Conservation (phyloP, 2,888 invertebrate genomes). For the Oscheius myriophilus region DNA sequence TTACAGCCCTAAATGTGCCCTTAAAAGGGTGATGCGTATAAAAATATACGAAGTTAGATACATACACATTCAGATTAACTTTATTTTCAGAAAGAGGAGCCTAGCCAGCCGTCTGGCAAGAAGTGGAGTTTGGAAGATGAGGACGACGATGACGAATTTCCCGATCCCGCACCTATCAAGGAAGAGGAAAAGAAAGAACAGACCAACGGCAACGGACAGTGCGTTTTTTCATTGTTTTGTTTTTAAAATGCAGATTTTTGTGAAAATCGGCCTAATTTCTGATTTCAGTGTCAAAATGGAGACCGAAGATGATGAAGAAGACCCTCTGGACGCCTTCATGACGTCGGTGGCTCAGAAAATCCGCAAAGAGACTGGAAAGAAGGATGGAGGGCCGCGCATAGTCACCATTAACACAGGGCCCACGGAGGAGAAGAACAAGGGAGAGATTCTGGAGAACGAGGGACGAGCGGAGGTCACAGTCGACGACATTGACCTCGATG, state of each 20-base stretch:
- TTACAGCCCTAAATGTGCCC: no score
- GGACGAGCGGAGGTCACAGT: conserved; percentile 83
- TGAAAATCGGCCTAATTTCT: background rate
- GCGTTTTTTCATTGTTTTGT: background rate
- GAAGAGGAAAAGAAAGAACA: conserved; percentile 38
- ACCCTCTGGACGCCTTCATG: conserved; percentile 98
- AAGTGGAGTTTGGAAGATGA: conserved; percentile 95
- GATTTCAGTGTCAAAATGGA: conserved; percentile 31
- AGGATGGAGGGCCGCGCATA: conserved; percentile 12
- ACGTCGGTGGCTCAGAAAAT: conserved; percentile 66
- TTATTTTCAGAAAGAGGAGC: conserved; percentile 6
- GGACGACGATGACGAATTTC: conserved; percentile 71
- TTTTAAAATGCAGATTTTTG: background rate
- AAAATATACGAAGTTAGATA: background rate
- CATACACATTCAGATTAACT: background rate
- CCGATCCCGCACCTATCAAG: conserved; percentile 2
- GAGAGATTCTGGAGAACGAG: conserved; percentile 98
- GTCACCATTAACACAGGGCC: conserved; percentile 26
- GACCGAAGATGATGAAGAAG: conserved; percentile 80
- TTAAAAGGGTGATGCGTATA: no score
- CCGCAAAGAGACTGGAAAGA: no score
- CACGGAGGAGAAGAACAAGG: conserved; percentile 76
- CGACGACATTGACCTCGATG: conserved; percentile 68
- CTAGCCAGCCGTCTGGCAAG: conserved; percentile 4
- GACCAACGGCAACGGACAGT: background rate